These are phyloP conservation scores for Brachyistius frenatus DNA, from an alignment of 2,113 vertebrate genomes.

Conservation along the genomic window DNA sequence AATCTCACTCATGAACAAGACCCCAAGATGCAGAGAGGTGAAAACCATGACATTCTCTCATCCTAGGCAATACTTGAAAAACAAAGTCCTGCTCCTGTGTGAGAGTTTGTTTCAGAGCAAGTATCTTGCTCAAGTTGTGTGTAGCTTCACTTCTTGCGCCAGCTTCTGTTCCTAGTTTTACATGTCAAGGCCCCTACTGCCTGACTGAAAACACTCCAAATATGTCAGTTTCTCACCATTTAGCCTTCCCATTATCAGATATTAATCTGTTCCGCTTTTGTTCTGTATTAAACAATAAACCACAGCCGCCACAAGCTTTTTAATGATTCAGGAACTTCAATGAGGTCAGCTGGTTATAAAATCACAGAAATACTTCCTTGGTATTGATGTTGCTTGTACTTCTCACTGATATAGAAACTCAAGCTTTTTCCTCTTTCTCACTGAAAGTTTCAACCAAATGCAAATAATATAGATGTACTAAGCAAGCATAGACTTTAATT, in stretches of 20 bases:
- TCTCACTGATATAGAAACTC: constrained; percentile 34
- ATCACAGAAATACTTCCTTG: constrained; percentile 32
- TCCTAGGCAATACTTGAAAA: neutral
- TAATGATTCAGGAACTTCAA: constrained; percentile 15
- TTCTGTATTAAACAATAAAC: constrained; percentile 28
- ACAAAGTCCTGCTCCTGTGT: too few relatives aligned
- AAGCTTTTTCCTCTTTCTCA: neutral
- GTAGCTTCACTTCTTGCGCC: neutral
- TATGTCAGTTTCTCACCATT: constrained; percentile 11
- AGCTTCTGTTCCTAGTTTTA: neutral
- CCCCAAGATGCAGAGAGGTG: neutral
- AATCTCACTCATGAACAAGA: neutral
- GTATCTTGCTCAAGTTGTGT: neutral
- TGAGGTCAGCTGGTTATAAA: constrained; percentile 19
- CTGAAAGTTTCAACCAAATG: neutral
- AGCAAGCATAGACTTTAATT: neutral
- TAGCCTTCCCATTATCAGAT: constrained; percentile 6
- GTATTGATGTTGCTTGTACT: constrained; percentile 11
- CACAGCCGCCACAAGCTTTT: constrained; percentile 25
- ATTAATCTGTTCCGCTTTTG: constrained; percentile 51
- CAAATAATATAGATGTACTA: neutral
- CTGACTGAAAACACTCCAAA: neutral
- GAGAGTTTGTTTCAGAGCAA: neutral
- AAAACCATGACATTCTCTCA: too few relatives aligned
- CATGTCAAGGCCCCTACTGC: constrained; percentile 2